Conservation (phyloP, 1,140 invertebrate genomes). For the Metopolophium dirhodum region DNA sequence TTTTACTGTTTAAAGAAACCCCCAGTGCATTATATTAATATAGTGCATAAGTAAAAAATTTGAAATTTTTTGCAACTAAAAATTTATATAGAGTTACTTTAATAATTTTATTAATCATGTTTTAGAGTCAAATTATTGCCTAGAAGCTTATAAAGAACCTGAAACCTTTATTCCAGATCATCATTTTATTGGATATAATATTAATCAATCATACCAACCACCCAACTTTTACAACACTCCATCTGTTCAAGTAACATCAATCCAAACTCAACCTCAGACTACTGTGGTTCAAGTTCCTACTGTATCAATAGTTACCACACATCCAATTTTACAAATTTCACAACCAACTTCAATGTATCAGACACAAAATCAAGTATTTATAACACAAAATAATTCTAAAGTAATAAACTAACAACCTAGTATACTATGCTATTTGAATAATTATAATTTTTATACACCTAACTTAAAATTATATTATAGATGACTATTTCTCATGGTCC, state of each 20-base stretch:
- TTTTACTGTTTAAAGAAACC: not conserved
- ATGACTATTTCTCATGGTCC: conserved; percentile 22
- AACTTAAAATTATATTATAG: conserved; percentile 10
- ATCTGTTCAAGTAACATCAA: conserved; percentile 51
- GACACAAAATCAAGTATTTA: conserved; percentile 35
- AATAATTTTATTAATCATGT: not conserved
- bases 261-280: conserved; percentile 51
- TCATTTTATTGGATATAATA: conserved; percentile 51
- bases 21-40: not conserved
- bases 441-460: not conserved
- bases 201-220: conserved; percentile 46
- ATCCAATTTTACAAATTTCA: conserved; percentile 53
- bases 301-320: conserved; percentile 53
- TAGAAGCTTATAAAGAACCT: conserved; percentile 26
- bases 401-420: not conserved
- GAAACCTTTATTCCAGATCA: conserved; percentile 36
- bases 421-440: not conserved
- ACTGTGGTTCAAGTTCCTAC: conserved; percentile 55
- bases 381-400: conserved; percentile 50
- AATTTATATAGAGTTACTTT: not conserved
- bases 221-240: conserved; percentile 42
- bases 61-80: not conserved
- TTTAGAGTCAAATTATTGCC: conserved; percentile 43
- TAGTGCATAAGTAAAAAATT: not conserved
- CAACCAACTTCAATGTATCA: conserved; percentile 52